Base-by-base conservation (phyloP, 2,797 vertebrate species). In the Sebastiscus albofasciatus region DNA sequence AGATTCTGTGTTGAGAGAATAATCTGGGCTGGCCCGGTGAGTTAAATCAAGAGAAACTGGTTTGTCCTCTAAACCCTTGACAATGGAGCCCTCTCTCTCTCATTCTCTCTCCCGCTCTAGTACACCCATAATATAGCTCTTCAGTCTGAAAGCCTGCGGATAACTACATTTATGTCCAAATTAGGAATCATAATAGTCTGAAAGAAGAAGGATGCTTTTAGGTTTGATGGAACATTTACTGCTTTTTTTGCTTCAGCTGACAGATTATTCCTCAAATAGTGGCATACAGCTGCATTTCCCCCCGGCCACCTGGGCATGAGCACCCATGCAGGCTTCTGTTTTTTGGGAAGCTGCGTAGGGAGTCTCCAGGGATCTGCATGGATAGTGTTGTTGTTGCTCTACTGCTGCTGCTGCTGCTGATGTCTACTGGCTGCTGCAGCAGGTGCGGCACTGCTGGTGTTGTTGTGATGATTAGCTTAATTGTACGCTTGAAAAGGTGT, bases 1-100 rank as follows among this genome's bases (percentile, higher is more conserved):
- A 93, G 88, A 85, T 61, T 31, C 74, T 82, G 67, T 77, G 82
- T 79, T 82, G 80, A 86, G 79, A 78, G 83, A 88, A 83, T 77
- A 81, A 85, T 76, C 72, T 49, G 66, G 69, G 81, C 75, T 77
- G 71, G 66, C 66, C 83, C 42, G 46, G 60, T 81, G 79, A 91
- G 72, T 77, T 77, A 67, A 83, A 86, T 81, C 92, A 65, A 90
- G 93, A 89, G 78, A 75, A 94, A 94, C 94, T 74, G 90, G 94
- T 94, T 94, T 93, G 71, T 89, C 89, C 77, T 90, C 85, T 84
- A 73, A 74, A 74, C 31, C 24, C 14, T 56, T 80, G 71, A 83
- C 85, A 90, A 80, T 69, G 54, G 67, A 20, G 61, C 33, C 65
- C 80, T 68, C 58, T 72, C 69, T 67, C 46, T 26, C 27, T n/a